These are phyloP conservation scores for Centrocercus urophasianus DNA, from an alignment of 2,113 vertebrate genomes.

Conservation along the genomic window DNA sequence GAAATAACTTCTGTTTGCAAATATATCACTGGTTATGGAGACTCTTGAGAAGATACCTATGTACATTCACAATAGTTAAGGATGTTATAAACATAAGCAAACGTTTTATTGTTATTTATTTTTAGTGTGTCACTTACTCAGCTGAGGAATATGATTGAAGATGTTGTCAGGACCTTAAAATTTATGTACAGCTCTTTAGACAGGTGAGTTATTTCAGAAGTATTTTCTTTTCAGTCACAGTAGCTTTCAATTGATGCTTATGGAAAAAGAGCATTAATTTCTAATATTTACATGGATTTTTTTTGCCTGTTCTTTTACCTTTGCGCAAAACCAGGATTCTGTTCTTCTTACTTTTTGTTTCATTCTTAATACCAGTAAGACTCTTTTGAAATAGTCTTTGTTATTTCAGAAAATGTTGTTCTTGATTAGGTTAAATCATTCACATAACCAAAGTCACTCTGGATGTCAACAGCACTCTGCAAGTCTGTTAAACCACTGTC, in stretches of 20 bases:
- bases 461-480: background rate
- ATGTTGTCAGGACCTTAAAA: slow-evolving; percentile 87
- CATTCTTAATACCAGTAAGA: background rate
- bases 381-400: background rate
- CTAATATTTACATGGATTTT: background rate
- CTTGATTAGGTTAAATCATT: background rate
- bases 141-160: slow-evolving; percentile 87
- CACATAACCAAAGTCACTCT: background rate
- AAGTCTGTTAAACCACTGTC: background rate
- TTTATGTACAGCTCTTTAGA: slow-evolving; percentile 93
- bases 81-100: background rate
- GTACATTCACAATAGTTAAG: background rate
- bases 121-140: slow-evolving; percentile 89
- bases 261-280: background rate
- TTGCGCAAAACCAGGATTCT: background rate
- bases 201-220: slow-evolving; percentile 78
- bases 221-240: background rate
- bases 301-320: background rate
- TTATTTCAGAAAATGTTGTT: background rate
- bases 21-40: background rate
- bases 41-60: background rate
- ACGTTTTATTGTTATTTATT: background rate
- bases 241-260: background rate
- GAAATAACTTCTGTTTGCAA: background rate
- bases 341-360: background rate